A percentile compares a stretch with the other conserved stretches of the same genome.
phyloP scores from a whole-genome alignment of 2,888 invertebrate species.

The Latheticus oryzae region DNA sequence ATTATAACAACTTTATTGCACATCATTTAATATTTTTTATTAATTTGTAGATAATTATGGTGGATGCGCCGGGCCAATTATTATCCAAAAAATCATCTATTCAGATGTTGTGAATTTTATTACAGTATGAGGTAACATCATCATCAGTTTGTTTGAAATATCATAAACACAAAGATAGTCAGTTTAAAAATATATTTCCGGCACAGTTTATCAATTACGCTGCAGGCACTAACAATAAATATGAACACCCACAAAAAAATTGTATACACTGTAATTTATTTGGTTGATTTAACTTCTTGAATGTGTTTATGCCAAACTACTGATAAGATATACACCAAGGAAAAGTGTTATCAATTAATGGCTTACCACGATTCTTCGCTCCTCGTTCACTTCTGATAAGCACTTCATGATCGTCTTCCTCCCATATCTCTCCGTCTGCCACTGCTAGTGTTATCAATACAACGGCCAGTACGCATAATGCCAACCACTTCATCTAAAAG shows the following conservation, averaged over 20 bases:
- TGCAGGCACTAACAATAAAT: conserved; percentile 12
- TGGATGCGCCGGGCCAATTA: conserved; percentile 33
- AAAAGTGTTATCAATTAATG: conserved; percentile 43
- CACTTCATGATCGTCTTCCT: conserved; percentile 83
- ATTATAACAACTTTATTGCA: too few relatives aligned
- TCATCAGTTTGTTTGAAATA: too few relatives aligned
- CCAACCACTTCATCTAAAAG: conserved; percentile 68
- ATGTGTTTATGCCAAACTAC: conserved; percentile 14
- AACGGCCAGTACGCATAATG: conserved; percentile 65
- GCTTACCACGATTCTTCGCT: conserved; percentile 78
- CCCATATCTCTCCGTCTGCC: conserved; percentile 80
- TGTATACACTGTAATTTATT: conserved; percentile 8
- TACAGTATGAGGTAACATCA: too few relatives aligned
- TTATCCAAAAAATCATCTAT: background rate
- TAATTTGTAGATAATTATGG: too few relatives aligned
- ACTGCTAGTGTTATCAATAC: conserved; percentile 68
- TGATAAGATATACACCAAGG: conserved; percentile 24
- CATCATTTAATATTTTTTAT: too few relatives aligned
- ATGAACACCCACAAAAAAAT: background rate
- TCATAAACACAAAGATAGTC: too few relatives aligned
- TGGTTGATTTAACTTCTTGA: conserved; percentile 4
- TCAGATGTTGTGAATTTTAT: too few relatives aligned
- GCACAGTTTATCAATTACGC: conserved; percentile 8
- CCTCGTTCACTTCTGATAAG: conserved; percentile 84
- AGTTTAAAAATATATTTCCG: too few relatives aligned